Percentiles rank a stretch among this genome's conserved stretches.
These are phyloP conservation scores for Spodoptera frugiperda DNA, from an alignment of 1,140 invertebrate species.

Conservation along the genomic window DNA sequence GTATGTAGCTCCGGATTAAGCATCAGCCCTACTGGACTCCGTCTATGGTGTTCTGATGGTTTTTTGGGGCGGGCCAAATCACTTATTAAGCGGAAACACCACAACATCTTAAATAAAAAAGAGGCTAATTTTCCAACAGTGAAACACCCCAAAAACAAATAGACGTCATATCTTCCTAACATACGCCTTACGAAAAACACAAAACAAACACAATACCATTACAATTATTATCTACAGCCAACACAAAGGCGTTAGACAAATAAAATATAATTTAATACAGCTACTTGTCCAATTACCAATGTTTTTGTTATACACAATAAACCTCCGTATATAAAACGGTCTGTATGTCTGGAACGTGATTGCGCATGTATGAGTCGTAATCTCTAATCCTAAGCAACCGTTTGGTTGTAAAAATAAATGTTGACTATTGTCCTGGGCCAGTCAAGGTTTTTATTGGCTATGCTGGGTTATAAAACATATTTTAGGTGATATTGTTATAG, in stretches of 20 bases:
- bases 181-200: too few species aligned
- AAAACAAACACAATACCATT: too few species aligned
- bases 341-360: constrained; percentile 24
- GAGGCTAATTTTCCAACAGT: too few species aligned
- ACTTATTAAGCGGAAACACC: too few species aligned
- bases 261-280: not conserved
- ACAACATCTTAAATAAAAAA: too few species aligned
- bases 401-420: constrained; percentile 21
- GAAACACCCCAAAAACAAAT: too few species aligned
- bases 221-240: too few species aligned
- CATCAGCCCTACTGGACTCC: too few species aligned
- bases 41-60: too few species aligned
- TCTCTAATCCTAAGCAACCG: constrained; percentile 8
- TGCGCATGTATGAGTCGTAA: constrained; percentile 14
- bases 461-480: not conserved
- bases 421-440: not conserved
- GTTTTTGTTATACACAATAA: constrained; percentile 8
- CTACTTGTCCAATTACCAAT: not conserved
- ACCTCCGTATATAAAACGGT: constrained; percentile 10
- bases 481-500: not conserved
- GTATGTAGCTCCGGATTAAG: too few species aligned
- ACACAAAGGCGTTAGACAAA: not conserved
- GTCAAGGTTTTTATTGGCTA: not conserved
- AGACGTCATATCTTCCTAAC: too few species aligned
- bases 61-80: too few species aligned